A percentile compares a stretch with the other conserved stretches of the same genome.
phyloP scores from a whole-genome alignment of 2,113 vertebrate genomes.

The Melozone crissalis region DNA sequence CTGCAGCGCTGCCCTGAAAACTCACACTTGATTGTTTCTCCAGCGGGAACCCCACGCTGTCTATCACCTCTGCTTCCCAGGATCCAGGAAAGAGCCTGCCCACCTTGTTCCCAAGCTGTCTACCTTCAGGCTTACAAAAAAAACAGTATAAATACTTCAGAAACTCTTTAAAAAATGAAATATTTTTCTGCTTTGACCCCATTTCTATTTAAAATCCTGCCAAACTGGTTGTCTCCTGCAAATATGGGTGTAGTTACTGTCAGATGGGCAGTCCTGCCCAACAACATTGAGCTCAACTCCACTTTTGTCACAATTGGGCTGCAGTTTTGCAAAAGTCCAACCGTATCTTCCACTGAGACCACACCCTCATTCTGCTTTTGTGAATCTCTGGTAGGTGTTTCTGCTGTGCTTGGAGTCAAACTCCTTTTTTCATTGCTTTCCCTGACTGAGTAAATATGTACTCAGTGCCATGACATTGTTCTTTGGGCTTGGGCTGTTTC shows the following conservation, averaged over 20 bases:
- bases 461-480: slow-evolving; percentile 12
- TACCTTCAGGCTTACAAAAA: not conserved
- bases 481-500: slow-evolving; percentile 28
- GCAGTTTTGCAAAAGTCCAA: not conserved
- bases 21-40: not conserved
- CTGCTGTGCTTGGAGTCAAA: not conserved
- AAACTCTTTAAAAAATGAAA: not conserved
- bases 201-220: not conserved
- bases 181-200: not conserved
- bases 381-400: not conserved
- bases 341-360: not conserved
- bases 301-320: rapidly evolving
- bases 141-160: not conserved
- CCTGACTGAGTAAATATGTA: not conserved
- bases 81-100: not conserved
- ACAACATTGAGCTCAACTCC: not conserved
- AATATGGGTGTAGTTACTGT: not conserved
- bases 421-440: not conserved
- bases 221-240: not conserved
- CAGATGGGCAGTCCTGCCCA: not conserved
- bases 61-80: not conserved
- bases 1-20: rapidly evolving
- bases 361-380: not conserved
- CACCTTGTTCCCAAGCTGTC: not conserved
- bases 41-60: rapidly evolving